phyloP scores from a whole-genome alignment of 2,797 vertebrate species.

The Thaleichthys pacificus region DNA sequence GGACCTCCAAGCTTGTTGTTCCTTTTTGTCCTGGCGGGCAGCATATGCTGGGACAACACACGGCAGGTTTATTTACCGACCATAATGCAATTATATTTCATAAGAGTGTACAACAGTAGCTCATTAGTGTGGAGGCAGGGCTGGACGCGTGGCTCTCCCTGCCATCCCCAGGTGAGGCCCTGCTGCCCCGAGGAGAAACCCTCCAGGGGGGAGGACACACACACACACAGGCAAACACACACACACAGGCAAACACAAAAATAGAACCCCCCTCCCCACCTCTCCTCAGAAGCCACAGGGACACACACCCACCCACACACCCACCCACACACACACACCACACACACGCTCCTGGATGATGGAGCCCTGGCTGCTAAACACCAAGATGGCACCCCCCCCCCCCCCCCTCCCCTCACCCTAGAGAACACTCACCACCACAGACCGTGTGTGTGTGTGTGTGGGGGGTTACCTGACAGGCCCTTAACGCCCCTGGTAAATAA shows the following conservation, averaged over 20 bases:
- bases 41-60: slow-evolving; percentile 93
- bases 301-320: too few species aligned
- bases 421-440: slow-evolving; percentile 61
- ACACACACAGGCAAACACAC: slow-evolving; percentile 21
- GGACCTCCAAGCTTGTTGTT: slow-evolving; percentile 72
- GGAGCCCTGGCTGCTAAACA: too few species aligned
- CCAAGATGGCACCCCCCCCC: too few species aligned
- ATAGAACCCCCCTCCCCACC: too few species aligned
- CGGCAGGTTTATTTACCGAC: slow-evolving; percentile 94
- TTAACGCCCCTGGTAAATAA: slow-evolving; percentile 59
- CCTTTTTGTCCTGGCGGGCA: slow-evolving; percentile 90
- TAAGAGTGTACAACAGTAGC: slow-evolving; percentile 98
- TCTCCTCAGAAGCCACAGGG: too few species aligned
- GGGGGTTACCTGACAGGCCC: slow-evolving; percentile 58
- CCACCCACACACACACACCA: too few species aligned
- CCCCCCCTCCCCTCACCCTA: slow-evolving; percentile 46
- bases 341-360: too few species aligned
- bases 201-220: slow-evolving; percentile 44
- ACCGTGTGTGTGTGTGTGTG: slow-evolving; percentile 29
- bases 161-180: background rate
- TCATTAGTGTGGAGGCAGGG: slow-evolving; percentile 85
- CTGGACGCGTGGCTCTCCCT: slow-evolving; percentile 62
- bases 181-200: slow-evolving; percentile 59
- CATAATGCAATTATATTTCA: slow-evolving; percentile 95
- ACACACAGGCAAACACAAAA: too few species aligned